phyloP scores from a whole-genome alignment of 1,140 invertebrate genomes.

The Paraescarpia echinospica region DNA sequence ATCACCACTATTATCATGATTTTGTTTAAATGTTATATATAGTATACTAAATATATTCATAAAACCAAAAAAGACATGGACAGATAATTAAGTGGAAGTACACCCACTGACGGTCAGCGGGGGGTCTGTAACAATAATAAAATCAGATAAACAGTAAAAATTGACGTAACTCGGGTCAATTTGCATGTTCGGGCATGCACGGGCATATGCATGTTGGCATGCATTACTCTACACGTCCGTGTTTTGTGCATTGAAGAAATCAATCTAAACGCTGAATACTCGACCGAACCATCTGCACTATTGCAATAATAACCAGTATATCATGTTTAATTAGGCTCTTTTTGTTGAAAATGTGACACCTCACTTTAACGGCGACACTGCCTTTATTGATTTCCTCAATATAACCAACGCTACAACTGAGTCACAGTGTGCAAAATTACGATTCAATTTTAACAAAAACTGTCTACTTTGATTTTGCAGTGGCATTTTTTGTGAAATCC shows the following conservation, averaged over 20 bases:
- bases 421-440: background rate
- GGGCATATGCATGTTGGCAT: background rate
- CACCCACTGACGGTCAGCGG: background rate
- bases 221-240: background rate
- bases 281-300: background rate
- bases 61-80: background rate
- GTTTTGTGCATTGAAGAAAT: background rate
- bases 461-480: background rate
- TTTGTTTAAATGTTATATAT: background rate
- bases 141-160: background rate
- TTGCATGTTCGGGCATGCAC: background rate
- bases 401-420: background rate
- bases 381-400: background rate
- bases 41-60: background rate
- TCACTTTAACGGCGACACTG: background rate
- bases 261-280: background rate
- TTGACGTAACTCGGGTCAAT: background rate
- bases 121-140: background rate
- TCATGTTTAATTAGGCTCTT: background rate
- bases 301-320: background rate
- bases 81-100: background rate
- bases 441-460: background rate
- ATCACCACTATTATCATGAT: background rate
- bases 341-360: background rate
- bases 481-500: background rate